Percentiles rank a stretch among this genome's conserved stretches.
These are phyloP conservation scores for Amphimallon solstitiale DNA, from an alignment of 2,888 invertebrate species.

Conservation along the genomic window DNA sequence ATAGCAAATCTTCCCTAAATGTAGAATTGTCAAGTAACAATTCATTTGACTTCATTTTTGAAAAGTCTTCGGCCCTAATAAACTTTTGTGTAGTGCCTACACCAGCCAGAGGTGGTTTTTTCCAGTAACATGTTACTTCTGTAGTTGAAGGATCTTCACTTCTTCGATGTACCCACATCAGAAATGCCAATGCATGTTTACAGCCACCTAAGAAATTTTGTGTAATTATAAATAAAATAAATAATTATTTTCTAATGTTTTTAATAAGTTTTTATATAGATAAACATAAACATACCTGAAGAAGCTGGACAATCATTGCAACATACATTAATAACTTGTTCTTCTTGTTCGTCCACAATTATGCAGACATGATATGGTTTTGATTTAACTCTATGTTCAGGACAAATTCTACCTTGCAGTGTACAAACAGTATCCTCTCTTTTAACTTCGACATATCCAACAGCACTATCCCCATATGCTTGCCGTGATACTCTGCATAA, in stretches of 20 bases:
- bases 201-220: conserved; percentile 22
- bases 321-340: conserved; percentile 2
- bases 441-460: conserved; percentile 34
- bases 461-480: conserved; percentile 43
- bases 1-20: too few relatives aligned
- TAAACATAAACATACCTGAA: conserved; percentile 30
- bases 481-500: too few relatives aligned
- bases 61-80: background rate
- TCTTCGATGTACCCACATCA: conserved; percentile 34
- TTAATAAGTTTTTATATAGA: background rate
- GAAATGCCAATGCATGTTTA: conserved; percentile 29
- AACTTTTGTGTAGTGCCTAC: background rate
- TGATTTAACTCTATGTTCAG: conserved; percentile 28
- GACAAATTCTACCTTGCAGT: conserved; percentile 26
- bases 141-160: conserved; percentile 29
- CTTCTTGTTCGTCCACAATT: conserved; percentile 28
- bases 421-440: conserved; percentile 20
- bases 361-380: conserved; percentile 33
- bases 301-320: conserved; percentile 40
- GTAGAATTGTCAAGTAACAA: background rate
- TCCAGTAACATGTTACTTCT: conserved; percentile 9
- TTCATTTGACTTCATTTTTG: background rate
- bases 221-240: too few relatives aligned
- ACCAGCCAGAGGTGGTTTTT: background rate
- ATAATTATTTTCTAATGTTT: too few relatives aligned